Evolutionary conservation across 2,888 invertebrate species (phyloP), one percentile per base, ranked within the genome.

Genomic region (Frankliniella intonsa): DNA sequence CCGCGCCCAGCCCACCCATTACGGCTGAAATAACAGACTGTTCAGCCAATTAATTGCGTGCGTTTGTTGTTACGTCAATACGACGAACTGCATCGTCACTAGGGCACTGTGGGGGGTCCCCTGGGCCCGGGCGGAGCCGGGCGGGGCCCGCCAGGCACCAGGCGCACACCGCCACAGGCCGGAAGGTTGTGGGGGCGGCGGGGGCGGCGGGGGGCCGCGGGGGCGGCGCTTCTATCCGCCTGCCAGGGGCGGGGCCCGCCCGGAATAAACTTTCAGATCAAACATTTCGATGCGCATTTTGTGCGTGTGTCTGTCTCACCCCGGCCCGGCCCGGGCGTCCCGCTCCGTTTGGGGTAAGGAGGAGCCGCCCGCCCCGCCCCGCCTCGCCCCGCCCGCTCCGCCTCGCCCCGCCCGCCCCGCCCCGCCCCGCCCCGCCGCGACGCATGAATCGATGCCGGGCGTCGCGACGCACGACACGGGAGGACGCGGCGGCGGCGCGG

Each of bases 261-360:
- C 69, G 25, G 25, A 76, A 76, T 76, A 76, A 76, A 76, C 69
- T 76, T 76, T 76, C 69, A 76, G 69, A 76, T 76, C 69, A 76
- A 76, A 76, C 69, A 76, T 76, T 76, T 25, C 69, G 25, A 76
- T 76, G 69, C 69, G 25, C 69, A 76, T 76, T 76, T 76, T 76
- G 69, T 76, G 69, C 69, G 69, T 76, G 69, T 38, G 38, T 38
- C 38, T 38, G 38, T 5, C 38, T 5, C 38, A 38, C 3, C 38
- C 38, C 38, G 5, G 3, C 38, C 38, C 38, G 5, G 38, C 38
- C 38, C 38, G n/a, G n/a, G n/a, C 38, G 38, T 5, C 38, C 38
- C 38, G 38, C 38, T 5, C 38, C 38, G 38, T 38, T 38, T 38
- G 38, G 38, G 38, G 38, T 38, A 38, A 38, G 38, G 38, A 38